phyloP scores from a whole-genome alignment of 2,113 vertebrate species.

The Pavo muticus region DNA sequence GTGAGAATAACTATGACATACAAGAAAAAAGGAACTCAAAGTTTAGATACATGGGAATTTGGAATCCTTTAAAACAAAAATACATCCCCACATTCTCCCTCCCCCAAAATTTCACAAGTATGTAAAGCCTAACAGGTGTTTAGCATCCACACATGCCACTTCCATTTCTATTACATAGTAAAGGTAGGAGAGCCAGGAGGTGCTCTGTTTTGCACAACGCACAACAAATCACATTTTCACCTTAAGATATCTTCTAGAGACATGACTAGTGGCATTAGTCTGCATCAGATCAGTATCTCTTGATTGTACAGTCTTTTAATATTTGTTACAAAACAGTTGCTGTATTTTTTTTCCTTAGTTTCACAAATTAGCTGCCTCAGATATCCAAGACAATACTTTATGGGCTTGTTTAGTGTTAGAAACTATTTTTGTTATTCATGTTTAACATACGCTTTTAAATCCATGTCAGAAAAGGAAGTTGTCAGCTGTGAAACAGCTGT shows the following conservation, averaged over 20 bases:
- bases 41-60: background rate
- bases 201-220: background rate
- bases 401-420: background rate
- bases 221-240: background rate
- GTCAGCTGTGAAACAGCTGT: constrained; percentile 28
- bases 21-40: background rate
- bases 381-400: background rate
- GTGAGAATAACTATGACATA: background rate
- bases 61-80: background rate
- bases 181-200: background rate
- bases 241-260: background rate
- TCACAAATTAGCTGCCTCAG: background rate
- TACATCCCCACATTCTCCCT: background rate
- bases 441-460: constrained; percentile 19
- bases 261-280: background rate
- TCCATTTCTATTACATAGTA: background rate
- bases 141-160: background rate
- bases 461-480: constrained; percentile 9
- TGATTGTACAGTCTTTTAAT: background rate
- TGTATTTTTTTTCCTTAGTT: background rate
- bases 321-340: background rate
- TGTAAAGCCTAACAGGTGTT: background rate
- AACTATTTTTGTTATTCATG: background rate
- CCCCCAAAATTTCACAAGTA: background rate
- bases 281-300: background rate